Percentiles rank a stretch among this genome's conserved stretches.
These are phyloP conservation scores for Armadillidium nasatum DNA, from an alignment of 1,140 invertebrate species.

Conservation along the genomic window DNA sequence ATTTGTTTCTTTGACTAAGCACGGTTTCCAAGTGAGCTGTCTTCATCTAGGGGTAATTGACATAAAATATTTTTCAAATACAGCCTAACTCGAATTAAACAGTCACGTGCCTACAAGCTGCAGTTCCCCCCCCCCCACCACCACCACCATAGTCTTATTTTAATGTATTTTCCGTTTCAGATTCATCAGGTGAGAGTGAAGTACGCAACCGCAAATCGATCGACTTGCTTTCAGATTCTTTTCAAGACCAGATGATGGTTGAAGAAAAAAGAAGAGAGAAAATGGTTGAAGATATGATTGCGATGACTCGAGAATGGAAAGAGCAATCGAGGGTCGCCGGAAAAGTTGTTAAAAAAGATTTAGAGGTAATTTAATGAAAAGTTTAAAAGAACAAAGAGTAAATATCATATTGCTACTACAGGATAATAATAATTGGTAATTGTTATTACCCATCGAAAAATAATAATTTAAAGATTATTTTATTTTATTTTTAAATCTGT, in stretches of 20 bases:
- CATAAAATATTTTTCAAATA: too few relatives aligned
- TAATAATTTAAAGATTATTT: background rate
- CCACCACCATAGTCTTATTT: too few relatives aligned
- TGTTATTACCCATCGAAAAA: too few relatives aligned
- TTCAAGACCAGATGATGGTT: slow-evolving; percentile 21
- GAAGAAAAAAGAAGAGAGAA: slow-evolving; percentile 58
- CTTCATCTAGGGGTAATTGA: too few relatives aligned
- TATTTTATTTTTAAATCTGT: background rate
- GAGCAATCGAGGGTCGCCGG: slow-evolving; percentile 80
- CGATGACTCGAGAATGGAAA: slow-evolving; percentile 78
- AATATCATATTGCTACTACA: background rate
- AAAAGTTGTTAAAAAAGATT: slow-evolving; percentile 79
- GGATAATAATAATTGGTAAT: too few relatives aligned
- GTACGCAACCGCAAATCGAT: slow-evolving; percentile 46
- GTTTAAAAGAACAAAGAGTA: background rate
- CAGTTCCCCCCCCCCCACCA: too few relatives aligned
- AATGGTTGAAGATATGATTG: slow-evolving; percentile 86
- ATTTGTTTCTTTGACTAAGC: too few relatives aligned
- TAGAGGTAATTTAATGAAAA: slow-evolving; percentile 57
- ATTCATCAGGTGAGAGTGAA: slow-evolving; percentile 48
- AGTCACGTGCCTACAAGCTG: background rate
- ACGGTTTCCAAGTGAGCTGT: too few relatives aligned
- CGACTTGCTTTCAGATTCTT: slow-evolving; percentile 34
- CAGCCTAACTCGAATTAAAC: too few relatives aligned
- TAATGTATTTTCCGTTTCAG: slow-evolving; percentile 28